Conservation (phyloP, 2,797 vertebrate genomes). For the Spinibarbus caldwelli region DNA sequence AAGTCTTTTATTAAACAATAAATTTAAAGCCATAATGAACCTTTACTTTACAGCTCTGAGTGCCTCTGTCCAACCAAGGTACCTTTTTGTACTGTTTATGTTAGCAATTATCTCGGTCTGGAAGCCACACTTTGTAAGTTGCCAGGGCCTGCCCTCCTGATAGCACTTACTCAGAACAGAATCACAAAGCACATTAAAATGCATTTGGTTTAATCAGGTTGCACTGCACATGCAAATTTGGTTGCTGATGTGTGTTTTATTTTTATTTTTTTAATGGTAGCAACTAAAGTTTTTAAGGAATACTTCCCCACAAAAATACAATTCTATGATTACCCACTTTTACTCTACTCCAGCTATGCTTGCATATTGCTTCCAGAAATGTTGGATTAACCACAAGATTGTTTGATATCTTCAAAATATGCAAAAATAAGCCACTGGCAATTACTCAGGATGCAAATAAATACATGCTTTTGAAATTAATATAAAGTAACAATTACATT, state of each 20-base stretch:
- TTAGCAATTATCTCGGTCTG: slow-evolving; percentile 37
- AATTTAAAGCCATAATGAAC: slow-evolving; percentile 32
- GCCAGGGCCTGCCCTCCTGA: slow-evolving; percentile 59
- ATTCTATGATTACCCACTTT: neutral
- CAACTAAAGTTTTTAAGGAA: neutral
- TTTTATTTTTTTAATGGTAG: no score
- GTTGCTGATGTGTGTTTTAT: slow-evolving; percentile 44
- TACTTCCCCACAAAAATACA: neutral
- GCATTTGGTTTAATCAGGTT: slow-evolving; percentile 68
- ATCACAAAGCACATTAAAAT: slow-evolving; percentile 69
- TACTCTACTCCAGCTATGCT: neutral
- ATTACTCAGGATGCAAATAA: no score
- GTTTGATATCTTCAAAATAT: neutral
- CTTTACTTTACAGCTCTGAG: slow-evolving; percentile 33
- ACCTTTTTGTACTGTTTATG: slow-evolving; percentile 45
- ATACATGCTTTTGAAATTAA: no score
- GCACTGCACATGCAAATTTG: slow-evolving; percentile 69
- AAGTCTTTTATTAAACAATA: slow-evolving; percentile 47
- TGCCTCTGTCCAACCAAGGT: slow-evolving; percentile 8
- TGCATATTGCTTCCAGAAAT: neutral
- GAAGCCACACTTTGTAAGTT: slow-evolving; percentile 56
- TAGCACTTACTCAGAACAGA: slow-evolving; percentile 66
- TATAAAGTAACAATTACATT: no score
- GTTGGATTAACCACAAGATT: neutral
- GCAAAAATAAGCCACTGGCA: neutral